Base-by-base conservation (phyloP, 2,888 invertebrate genomes). In the Lithodes maja region DNA sequence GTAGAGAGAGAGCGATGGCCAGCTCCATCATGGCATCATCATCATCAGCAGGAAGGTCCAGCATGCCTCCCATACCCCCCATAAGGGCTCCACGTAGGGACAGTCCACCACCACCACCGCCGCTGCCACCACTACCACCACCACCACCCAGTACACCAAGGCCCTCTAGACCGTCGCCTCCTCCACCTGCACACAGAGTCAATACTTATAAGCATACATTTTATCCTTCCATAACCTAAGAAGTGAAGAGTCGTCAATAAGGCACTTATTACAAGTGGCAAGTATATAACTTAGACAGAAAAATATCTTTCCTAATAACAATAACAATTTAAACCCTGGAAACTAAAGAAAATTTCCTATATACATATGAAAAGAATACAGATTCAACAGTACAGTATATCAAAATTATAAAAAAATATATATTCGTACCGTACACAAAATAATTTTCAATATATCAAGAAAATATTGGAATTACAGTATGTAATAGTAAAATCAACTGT, bases 1-100 rank as follows among this genome's bases (percentile, higher is more conserved):
- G 98, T 54, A 99, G 95, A 92, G 98, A 99, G 1, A 99, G 95
- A 0, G 99, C 99, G 92, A 99, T 98, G 1, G 99, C 99, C 92
- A 99, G 95, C 94, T 99, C 98, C 90, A 99, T 98, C 96, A 99
- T 98, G 0, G 98, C 97, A 94, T 99, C 99, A 93, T 99, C 99
- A 93, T 99, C 98, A 0, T 98, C 98, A 94, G 98, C 98, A 7
- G 88, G 90, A 33, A 91, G 77, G 75, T 90, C 91, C 84, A 91
- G 69, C 86, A 91, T 89, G 12, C 89, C 82, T 15, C 81, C 85
- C 87, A 90, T 87, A 33, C 88, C 85, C 33, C 88, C 85, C 88
- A 89, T 89, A 12, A 89, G 77, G 7, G 85, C 88, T 80, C 90
- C 77, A 83, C 90, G 52, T 50, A 87, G 61, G n/a, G 75, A 69